phyloP scores from a whole-genome alignment of 2,888 invertebrate genomes.

The Oligia latruncula region DNA sequence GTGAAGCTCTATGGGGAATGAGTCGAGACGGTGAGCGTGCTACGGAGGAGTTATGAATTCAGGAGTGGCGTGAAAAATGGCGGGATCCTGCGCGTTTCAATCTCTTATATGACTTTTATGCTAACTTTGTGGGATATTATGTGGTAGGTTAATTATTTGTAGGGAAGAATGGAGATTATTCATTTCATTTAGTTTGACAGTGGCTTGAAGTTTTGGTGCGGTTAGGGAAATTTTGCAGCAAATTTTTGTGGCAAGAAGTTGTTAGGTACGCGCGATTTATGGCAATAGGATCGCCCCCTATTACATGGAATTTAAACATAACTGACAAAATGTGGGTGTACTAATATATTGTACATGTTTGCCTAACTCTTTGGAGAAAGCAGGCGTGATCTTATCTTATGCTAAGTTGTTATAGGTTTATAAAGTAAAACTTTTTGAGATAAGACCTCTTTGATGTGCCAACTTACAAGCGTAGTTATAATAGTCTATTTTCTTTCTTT shows the following conservation, averaged over 20 bases:
- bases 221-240: not conserved
- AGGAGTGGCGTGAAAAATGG: constrained; percentile 81
- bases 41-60: constrained; percentile 83
- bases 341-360: not conserved
- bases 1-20: constrained; percentile 76
- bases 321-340: not conserved
- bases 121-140: constrained; percentile 29
- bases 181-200: constrained; percentile 4
- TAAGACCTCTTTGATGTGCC: not conserved
- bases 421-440: not conserved
- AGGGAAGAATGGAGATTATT: constrained; percentile 14
- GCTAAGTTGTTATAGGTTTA: not conserved
- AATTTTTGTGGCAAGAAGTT: not conserved
- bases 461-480: not conserved
- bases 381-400: not conserved
- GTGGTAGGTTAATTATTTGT: constrained; percentile 47
- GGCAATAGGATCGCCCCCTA: not conserved
- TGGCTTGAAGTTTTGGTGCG: not conserved
- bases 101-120: constrained; percentile 47
- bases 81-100: constrained; percentile 45
- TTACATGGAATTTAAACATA: not conserved
- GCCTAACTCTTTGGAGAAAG: not conserved
- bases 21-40: constrained; percentile 68
- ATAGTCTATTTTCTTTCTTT: not conserved
- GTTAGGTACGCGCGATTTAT: not conserved